Evolutionary conservation across 2,797 vertebrate genomes (phyloP), one percentile per base, ranked within the genome.

Genomic region (Margarornis squamiger): DNA sequence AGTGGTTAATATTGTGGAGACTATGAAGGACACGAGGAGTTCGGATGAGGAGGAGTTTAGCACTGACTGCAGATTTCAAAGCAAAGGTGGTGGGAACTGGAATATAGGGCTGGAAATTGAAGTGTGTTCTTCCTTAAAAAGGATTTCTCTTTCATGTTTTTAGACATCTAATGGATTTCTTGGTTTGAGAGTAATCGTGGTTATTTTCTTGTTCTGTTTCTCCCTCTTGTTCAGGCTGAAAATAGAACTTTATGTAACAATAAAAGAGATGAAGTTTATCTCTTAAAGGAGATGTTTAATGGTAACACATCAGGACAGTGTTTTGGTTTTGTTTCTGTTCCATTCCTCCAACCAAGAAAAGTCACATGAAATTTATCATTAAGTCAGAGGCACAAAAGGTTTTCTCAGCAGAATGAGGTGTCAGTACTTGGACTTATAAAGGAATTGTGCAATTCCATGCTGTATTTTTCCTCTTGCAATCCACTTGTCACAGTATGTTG

Each of bases 201-300:
- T 89, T 90, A 49, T 92, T 93, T 95, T 81, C 74, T 54, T 90
- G 67, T 73, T 90, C 30, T 76, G 90, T 79, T 77, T 49, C 21
- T 61, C 36, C 24, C 17, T 39, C 46, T 61, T 14, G 7, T 88
- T 82, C 61, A 12, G 16, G 48, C 65, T 0, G 1, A 87, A 93
- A 93, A 92, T 85, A 95, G 67, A 71, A 48, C 51, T 92, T 88
- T 62, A 82, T 90, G 36, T 90, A 89, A 94, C 88, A 87, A 57
- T 70, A 63, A 86, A 92, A 87, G 73, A 79, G 45, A 36, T 19
- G 0, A 70, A 92, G 55, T 88, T 90, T 93, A 46, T 81, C 90
- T 93, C 73, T 92, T 84, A 59, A 86, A 76, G 38, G 88, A 62
- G 38, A 38, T 62, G 6, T 43, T 88, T 85, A 85, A 71, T 58